Conservation (phyloP, 2,113 vertebrate species). For the Xiphophorus maculatus region DNA sequence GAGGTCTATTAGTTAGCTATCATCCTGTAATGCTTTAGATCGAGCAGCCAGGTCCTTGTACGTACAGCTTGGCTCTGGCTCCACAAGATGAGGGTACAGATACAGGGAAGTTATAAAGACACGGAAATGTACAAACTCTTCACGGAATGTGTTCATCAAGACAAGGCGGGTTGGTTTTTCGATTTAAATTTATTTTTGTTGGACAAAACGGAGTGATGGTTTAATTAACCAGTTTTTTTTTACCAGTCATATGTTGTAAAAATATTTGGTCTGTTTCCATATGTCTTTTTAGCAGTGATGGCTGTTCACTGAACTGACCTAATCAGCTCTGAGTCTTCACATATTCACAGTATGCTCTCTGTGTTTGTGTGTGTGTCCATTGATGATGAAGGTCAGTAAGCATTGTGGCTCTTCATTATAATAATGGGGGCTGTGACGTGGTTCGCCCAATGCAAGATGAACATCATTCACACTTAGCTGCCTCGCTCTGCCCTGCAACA, state of each 20-base stretch:
- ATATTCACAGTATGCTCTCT: constrained; percentile 17
- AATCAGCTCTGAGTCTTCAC: constrained; percentile 35
- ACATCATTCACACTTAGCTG: constrained; percentile 70
- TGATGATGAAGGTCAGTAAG: constrained; percentile 72
- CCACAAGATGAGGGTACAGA: constrained; percentile 21
- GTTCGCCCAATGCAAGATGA: constrained; percentile 50
- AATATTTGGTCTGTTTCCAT: constrained; percentile 5
- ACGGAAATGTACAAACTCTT: background rate
- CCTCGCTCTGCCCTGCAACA: constrained; percentile 32
- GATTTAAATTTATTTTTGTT: background rate
- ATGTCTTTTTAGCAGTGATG: constrained; percentile 29
- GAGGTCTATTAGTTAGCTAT: constrained; percentile 72
- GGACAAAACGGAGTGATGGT: constrained; percentile 6
- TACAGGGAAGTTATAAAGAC: background rate
- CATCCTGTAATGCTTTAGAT: constrained; percentile 59
- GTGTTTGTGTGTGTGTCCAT: constrained; percentile 30
- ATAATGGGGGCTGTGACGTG: constrained; percentile 62
- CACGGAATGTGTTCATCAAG: background rate
- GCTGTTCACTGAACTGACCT: constrained; percentile 41
- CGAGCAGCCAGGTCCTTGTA: constrained; percentile 47
- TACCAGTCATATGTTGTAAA: constrained; percentile 14
- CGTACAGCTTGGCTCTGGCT: constrained; percentile 41
- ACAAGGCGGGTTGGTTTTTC: background rate
- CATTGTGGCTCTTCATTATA: constrained; percentile 61
- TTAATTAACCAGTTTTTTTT: constrained; percentile 4